Conservation (phyloP, 2,888 invertebrate genomes). For the Trachelus stipa region DNA sequence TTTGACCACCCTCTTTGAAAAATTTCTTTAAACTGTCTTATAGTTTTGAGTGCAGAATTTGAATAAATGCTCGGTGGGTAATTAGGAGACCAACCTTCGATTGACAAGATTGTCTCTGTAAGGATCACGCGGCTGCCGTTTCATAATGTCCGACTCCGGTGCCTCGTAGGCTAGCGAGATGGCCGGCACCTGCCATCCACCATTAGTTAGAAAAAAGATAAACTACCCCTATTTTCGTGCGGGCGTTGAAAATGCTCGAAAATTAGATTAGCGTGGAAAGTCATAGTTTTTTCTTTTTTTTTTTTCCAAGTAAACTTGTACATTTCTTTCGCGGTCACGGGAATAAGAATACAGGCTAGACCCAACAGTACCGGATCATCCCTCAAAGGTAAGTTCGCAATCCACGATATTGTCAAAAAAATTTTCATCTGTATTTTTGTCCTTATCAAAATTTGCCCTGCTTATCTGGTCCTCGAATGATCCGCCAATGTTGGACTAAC, state of each 20-base stretch:
- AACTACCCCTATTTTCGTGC: slow-evolving; percentile 16
- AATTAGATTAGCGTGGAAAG: too few species aligned
- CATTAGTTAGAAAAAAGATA: slow-evolving; percentile 54
- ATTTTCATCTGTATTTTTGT: too few species aligned
- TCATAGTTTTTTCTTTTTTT: too few species aligned
- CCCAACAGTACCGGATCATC: too few species aligned
- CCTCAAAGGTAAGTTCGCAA: too few species aligned
- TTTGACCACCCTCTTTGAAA: not conserved
- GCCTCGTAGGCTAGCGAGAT: slow-evolving; percentile 99
- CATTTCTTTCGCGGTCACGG: too few species aligned
- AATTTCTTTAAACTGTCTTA: not conserved
- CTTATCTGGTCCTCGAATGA: too few species aligned
- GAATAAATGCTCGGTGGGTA: slow-evolving; percentile 58
- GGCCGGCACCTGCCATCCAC: slow-evolving; percentile 86
- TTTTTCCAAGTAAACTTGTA: too few species aligned
- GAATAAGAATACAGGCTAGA: too few species aligned
- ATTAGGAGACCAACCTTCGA: slow-evolving; percentile 85
- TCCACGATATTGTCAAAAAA: too few species aligned
- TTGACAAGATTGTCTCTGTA: slow-evolving; percentile 99
- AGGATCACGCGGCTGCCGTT: slow-evolving; percentile 97
- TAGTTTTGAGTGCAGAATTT: slow-evolving; percentile 18
- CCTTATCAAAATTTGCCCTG: too few species aligned
- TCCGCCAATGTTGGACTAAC: too few species aligned
- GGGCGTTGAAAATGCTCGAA: not conserved
- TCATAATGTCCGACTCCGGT: slow-evolving; percentile 99